Evolutionary conservation across 1,140 invertebrate genomes (phyloP).

Genomic region (Aphis gossypii): DNA sequence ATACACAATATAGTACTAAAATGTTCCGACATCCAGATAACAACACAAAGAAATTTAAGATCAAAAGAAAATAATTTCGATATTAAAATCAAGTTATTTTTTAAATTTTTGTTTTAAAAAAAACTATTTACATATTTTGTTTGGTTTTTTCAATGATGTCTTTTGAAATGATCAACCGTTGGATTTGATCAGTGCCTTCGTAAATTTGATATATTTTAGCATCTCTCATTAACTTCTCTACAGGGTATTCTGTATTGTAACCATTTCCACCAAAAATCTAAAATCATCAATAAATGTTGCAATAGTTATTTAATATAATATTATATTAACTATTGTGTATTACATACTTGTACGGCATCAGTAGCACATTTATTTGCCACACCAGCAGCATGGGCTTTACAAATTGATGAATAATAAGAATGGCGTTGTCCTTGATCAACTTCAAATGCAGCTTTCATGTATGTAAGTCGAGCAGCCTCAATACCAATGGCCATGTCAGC

Average conservation of each 20-base stretch:
- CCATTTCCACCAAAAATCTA: constrained; percentile 96
- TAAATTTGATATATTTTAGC: constrained; percentile 99
- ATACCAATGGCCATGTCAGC: constrained; percentile 96
- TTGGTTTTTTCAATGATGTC: constrained; percentile 72
- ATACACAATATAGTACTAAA: constrained; percentile 38
- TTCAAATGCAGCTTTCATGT: constrained; percentile 88
- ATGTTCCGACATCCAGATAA: neutral
- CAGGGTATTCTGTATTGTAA: constrained; percentile 98
- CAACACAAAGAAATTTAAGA: neutral
- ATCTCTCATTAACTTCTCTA: constrained; percentile 99
- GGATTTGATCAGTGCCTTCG: constrained; percentile 97
- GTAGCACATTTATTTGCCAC: constrained; percentile 93
- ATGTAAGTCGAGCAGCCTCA: constrained; percentile 86
- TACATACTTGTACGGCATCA: constrained; percentile 83
- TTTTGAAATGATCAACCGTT: constrained; percentile 92
- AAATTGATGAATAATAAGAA: constrained; percentile 88
- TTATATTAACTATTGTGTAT: neutral
- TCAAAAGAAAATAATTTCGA: neutral
- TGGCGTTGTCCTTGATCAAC: constrained; percentile 83
- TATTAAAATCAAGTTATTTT: neutral
- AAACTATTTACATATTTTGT: neutral
- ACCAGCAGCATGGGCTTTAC: constrained; percentile 91
- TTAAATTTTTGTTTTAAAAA: neutral
- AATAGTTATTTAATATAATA: neutral
- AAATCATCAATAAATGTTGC: neutral